Evolutionary conservation across 2,113 vertebrate species (phyloP).

Genomic region (Malurus melanocephalus): DNA sequence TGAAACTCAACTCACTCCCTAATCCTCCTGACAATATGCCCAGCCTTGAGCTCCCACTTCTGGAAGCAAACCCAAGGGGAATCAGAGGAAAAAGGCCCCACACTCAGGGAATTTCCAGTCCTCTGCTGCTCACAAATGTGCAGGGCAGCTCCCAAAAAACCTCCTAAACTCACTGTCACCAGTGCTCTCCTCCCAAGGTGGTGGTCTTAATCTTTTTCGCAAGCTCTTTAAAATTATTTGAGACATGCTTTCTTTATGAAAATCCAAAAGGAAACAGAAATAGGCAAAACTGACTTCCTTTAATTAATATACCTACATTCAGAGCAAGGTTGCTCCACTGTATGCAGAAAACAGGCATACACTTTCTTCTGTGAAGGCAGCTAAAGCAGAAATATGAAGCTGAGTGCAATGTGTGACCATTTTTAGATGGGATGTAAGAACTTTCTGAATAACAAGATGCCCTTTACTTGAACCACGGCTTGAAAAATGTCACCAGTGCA

Average conservation of each 20-base stretch:
- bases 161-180: not conserved
- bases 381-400: not conserved
- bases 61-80: not conserved
- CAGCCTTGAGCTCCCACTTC: not conserved
- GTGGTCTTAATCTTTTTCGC: not conserved
- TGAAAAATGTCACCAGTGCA: conserved; percentile 1
- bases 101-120: not conserved
- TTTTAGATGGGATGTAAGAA: not conserved
- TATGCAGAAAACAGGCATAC: not conserved
- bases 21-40: not conserved
- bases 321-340: not conserved
- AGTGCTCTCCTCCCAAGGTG: not conserved
- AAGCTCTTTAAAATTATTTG: not conserved
- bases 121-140: not conserved
- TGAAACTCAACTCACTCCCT: not conserved
- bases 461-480: conserved; percentile 30
- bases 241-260: not conserved
- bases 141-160: not conserved
- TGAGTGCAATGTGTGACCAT: not conserved
- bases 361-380: not conserved
- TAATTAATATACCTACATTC: not conserved
- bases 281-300: not conserved
- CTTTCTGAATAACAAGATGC: conserved; percentile 9
- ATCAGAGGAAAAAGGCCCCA: not conserved
- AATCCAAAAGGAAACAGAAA: not conserved